Percentiles rank a stretch among this genome's conserved stretches.
phyloP scores from a whole-genome alignment of 2,113 vertebrate genomes.

The Pyxicephalus adspersus region DNA sequence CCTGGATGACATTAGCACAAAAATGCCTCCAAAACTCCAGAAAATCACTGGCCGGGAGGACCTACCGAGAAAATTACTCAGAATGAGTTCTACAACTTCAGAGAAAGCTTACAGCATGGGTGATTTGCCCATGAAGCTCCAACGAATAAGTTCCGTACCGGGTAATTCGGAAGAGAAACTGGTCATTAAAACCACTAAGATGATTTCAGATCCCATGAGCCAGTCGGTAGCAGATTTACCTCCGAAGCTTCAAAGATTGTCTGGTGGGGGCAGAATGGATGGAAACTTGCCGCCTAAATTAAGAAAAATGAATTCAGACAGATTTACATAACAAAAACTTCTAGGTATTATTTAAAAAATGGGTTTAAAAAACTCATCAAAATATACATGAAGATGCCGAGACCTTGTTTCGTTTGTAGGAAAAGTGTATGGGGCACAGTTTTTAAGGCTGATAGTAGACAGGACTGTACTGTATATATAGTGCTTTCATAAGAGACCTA shows the following conservation, averaged over 20 bases:
- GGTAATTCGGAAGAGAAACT: slow-evolving; percentile 93
- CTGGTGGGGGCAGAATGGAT: slow-evolving; percentile 85
- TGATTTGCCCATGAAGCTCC: slow-evolving; percentile 96
- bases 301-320: slow-evolving; percentile 97
- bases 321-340: slow-evolving; percentile 85
- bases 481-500: slow-evolving; percentile 72
- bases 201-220: slow-evolving; percentile 90
- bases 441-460: slow-evolving; percentile 53
- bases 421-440: slow-evolving; percentile 64
- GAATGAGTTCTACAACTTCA: slow-evolving; percentile 98
- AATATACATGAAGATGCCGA: slow-evolving; percentile 58
- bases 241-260: slow-evolving; percentile 94
- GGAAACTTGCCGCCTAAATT: slow-evolving; percentile 95
- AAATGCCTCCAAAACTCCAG: slow-evolving; percentile 94
- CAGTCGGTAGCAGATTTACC: slow-evolving; percentile 96
- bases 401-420: slow-evolving; percentile 67
- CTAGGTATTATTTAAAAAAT: slow-evolving; percentile 56
- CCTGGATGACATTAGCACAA: slow-evolving; percentile 86
- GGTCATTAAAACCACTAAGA: slow-evolving; percentile 83
- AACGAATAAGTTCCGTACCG: slow-evolving; percentile 97
- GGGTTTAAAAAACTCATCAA: slow-evolving; percentile 57
- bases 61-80: slow-evolving; percentile 92
- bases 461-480: slow-evolving; percentile 69
- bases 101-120: slow-evolving; percentile 98
- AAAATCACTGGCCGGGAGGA: slow-evolving; percentile 97